Base-by-base conservation (phyloP, 2,113 vertebrate genomes). In the Sclerurus mexicanus region DNA sequence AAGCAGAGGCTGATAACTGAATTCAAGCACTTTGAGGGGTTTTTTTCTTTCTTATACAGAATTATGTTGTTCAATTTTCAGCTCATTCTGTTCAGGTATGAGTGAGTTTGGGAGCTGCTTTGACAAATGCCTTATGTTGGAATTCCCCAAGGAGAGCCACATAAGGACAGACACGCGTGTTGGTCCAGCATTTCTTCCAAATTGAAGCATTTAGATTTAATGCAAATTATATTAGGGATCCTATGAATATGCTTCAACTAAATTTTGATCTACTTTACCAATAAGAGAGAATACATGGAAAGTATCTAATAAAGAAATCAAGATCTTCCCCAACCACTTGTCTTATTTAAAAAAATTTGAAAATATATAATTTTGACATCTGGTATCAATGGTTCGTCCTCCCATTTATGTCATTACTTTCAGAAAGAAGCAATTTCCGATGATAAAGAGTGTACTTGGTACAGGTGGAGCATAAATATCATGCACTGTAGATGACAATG, bases 91-190 rank as follows among this genome's bases (percentile, higher is more conserved):
- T 27, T 56, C 30, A 60, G 19, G 14, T 72, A 22, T 47, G 60
- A 76, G 44, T 37, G 77, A 85, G 14, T 63, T n/a, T 62, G 25
- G 52, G 55, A 37, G 23, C 3, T 85, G 33, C 56, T 91, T 49
- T 94, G 58, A 56, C 53, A 83, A 73, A 76, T 56, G 6, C 8
- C 8, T 89, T 68, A 6, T 55, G 47, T 52, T 56, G 49, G 66
- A 55, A 24, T 72, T 89, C 44, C 39, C 31, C 28, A 56, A n/a
- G 40, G 78, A 85, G 40, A 60, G 4, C 7, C 55, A 18, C 19
- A 5, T 1, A 39, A 24, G 55, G 47, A 33, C 2, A 14, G 37
- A 37, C n/a, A 19, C 7, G 24, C 8, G 1, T n/a, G 16, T 47
- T 76, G 31, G 6, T 63, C 7, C 46, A 69, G 37, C 17, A 42